A percentile compares a stretch with the other conserved stretches of the same genome.
phyloP scores from a whole-genome alignment of 2,888 invertebrate genomes.

The Spatulosminthurus flaviceps region DNA sequence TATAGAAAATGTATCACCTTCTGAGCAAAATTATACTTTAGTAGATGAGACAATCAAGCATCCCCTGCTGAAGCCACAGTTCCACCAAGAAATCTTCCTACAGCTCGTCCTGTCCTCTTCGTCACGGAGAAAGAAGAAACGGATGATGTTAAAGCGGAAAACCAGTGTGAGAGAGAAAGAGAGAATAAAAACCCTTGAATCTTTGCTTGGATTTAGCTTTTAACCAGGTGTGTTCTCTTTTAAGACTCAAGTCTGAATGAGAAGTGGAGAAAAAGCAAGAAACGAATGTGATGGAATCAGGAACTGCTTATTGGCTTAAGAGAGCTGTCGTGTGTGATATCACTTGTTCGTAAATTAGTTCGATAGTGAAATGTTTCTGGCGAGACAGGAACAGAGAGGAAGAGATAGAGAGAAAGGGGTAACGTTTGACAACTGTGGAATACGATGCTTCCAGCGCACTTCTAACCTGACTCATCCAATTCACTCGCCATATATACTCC shows the following conservation, averaged over 20 bases:
- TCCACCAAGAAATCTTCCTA: too few relatives aligned
- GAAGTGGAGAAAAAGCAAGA: conserved; percentile 11
- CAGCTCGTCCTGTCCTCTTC: too few relatives aligned
- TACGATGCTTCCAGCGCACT: conserved; percentile 22
- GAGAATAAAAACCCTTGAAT: too few relatives aligned
- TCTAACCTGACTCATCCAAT: conserved; percentile 33
- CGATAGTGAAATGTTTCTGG: conserved; percentile 16
- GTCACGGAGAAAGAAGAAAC: too few relatives aligned
- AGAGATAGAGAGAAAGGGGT: conserved; percentile 22
- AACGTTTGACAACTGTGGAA: conserved; percentile 29
- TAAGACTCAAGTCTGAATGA: neutral
- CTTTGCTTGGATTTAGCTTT: too few relatives aligned
- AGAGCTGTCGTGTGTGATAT: conserved; percentile 20
- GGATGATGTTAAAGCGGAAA: too few relatives aligned
- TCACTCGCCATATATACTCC: conserved; percentile 37
- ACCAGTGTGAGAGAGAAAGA: too few relatives aligned
- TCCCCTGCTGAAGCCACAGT: too few relatives aligned
- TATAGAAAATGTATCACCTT: too few relatives aligned
- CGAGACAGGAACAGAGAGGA: conserved; percentile 14
- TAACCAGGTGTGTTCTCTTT: neutral
- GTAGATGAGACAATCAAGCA: too few relatives aligned
- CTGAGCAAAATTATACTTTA: too few relatives aligned
- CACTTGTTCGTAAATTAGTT: conserved; percentile 25
- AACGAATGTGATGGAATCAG: conserved; percentile 24
- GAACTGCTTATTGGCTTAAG: conserved; percentile 6